Percentiles rank a stretch among this genome's conserved stretches.
phyloP scores from a whole-genome alignment of 2,888 invertebrate species.

The Troilus luridus region DNA sequence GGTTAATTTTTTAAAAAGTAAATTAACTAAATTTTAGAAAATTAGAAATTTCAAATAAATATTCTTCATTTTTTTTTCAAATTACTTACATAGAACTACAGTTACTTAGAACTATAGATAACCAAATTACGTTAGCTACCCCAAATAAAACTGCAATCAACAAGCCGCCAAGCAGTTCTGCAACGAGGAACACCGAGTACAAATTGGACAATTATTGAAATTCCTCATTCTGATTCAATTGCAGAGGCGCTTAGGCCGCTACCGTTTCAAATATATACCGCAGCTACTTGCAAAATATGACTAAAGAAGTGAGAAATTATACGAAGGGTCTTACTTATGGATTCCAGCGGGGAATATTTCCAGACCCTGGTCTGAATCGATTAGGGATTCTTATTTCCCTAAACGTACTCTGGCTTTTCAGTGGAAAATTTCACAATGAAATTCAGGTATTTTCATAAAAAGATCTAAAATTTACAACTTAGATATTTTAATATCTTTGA shows the following conservation, averaged over 20 bases:
- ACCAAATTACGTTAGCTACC: neutral
- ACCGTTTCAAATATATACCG: neutral
- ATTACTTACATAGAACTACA: neutral
- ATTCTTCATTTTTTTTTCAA: neutral
- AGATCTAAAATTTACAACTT: too few species aligned
- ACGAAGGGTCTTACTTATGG: neutral
- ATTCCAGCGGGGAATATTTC: neutral
- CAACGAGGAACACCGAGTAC: neutral
- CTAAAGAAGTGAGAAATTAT: neutral
- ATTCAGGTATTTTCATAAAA: too few species aligned
- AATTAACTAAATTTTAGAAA: too few species aligned
- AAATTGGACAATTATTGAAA: constrained; percentile 11
- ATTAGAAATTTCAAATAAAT: too few species aligned
- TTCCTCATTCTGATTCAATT: neutral
- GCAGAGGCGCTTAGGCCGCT: neutral
- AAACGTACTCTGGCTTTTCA: too few species aligned
- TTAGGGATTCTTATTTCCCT: neutral
- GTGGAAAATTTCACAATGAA: too few species aligned
- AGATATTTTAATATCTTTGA: too few species aligned
- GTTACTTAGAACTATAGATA: neutral
- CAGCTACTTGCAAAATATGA: neutral
- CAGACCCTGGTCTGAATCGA: neutral
- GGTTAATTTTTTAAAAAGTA: too few species aligned
- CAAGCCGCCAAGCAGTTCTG: neutral
- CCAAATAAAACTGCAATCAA: neutral